phyloP scores from a whole-genome alignment of 2,888 invertebrate genomes.

The Biston betularia region DNA sequence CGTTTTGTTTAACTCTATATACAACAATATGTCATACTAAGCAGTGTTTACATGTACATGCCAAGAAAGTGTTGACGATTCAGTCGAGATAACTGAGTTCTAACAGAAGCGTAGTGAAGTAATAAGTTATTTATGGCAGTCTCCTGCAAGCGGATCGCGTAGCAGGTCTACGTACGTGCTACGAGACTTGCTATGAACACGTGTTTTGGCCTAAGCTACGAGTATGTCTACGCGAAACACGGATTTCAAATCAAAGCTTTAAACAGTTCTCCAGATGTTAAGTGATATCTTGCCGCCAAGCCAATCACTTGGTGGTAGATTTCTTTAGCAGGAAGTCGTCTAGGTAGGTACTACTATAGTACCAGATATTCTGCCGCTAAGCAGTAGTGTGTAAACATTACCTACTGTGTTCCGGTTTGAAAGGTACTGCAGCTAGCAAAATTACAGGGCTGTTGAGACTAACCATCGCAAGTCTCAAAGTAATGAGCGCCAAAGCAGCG shows the following conservation, averaged over 20 bases:
- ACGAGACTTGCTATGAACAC: constrained; percentile 42
- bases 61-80: constrained; percentile 23
- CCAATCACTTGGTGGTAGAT: too few relatives aligned
- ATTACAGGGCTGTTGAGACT: too few relatives aligned
- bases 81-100: constrained; percentile 45
- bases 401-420: too few relatives aligned
- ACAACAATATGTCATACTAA: background rate
- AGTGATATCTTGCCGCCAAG: too few relatives aligned
- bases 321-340: too few relatives aligned
- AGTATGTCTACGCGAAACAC: constrained; percentile 10
- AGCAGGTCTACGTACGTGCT: constrained; percentile 55
- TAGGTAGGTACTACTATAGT: too few relatives aligned
- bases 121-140: constrained; percentile 75
- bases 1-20: background rate
- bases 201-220: constrained; percentile 26
- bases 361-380: too few relatives aligned
- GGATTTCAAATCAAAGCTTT: constrained; percentile 14
- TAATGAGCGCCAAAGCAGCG: too few relatives aligned
- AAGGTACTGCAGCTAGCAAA: too few relatives aligned
- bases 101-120: constrained; percentile 49
- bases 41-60: background rate
- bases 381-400: too few relatives aligned
- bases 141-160: constrained; percentile 51
- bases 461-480: too few relatives aligned
- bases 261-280: too few relatives aligned